These are phyloP conservation scores for Diarsia dahlii DNA, from an alignment of 2,888 invertebrate species.

Conservation along the genomic window DNA sequence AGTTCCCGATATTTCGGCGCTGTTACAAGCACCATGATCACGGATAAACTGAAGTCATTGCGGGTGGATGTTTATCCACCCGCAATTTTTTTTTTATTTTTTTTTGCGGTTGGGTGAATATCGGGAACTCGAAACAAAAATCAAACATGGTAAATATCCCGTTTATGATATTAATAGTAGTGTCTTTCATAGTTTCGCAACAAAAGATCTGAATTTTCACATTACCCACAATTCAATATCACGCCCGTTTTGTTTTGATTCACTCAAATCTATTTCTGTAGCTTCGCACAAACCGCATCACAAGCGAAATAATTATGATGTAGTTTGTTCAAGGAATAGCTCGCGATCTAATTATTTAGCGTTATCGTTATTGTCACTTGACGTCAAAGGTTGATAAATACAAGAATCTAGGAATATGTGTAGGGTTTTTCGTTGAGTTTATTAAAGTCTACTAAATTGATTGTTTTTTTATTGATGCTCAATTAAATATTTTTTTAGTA, in stretches of 20 bases:
- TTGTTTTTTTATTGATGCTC: not conserved
- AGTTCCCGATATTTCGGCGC: no score
- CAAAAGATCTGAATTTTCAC: not conserved
- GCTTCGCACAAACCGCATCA: no score
- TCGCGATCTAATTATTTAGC: slow-evolving; percentile 38
- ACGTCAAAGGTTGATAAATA: slow-evolving; percentile 2
- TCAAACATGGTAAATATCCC: no score
- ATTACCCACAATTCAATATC: slow-evolving; percentile 1
- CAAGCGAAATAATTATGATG: not conserved
- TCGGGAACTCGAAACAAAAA: no score
- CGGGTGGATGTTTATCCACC: no score
- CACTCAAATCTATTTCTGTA: slow-evolving; percentile 20
- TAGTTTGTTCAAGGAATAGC: slow-evolving; percentile 22
- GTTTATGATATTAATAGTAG: no score
- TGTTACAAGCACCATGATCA: no score
- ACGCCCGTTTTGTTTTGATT: slow-evolving; percentile 28
- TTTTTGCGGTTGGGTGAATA: no score
- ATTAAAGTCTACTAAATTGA: no score
- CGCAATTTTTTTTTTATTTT: no score
- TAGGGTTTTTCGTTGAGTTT: not conserved
- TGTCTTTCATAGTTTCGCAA: no score
- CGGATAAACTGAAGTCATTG: no score
- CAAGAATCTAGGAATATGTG: not conserved
- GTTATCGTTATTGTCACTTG: slow-evolving; percentile 20
- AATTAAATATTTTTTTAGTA: not conserved